A percentile compares a stretch with the other conserved stretches of the same genome.
Conservation (phyloP, 2,797 vertebrate species). For the Lates japonicus region DNA sequence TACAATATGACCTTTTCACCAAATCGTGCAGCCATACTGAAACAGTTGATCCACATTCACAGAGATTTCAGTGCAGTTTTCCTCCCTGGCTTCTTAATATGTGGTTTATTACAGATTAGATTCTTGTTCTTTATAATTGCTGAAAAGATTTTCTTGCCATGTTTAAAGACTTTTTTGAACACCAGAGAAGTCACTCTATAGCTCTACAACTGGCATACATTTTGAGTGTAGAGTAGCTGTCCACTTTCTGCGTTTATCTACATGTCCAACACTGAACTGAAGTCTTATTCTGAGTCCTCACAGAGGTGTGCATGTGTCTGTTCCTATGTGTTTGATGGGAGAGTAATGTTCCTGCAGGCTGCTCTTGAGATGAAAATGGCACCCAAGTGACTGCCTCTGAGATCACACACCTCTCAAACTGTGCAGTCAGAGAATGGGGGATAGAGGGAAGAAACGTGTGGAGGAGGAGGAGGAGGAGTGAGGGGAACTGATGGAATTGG, state of each 20-base stretch:
- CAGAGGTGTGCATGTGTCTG: not conserved
- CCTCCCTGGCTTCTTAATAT: not conserved
- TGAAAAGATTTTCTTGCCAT: no score
- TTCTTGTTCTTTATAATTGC: not conserved
- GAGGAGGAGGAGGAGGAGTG: slow-evolving; percentile 13
- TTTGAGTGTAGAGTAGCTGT: not conserved
- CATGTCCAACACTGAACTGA: not conserved
- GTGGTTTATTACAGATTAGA: not conserved
- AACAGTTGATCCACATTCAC: no score
- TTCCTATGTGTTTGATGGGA: slow-evolving; percentile 1
- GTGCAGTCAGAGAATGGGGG: slow-evolving; percentile 22
- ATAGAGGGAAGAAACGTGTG: not conserved
- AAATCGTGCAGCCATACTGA: no score
- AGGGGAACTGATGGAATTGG: slow-evolving; percentile 53
- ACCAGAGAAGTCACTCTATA: no score
- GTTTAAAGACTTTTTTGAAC: not conserved
- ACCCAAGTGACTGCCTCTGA: slow-evolving; percentile 43
- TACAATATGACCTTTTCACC: no score
- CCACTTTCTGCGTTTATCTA: not conserved
- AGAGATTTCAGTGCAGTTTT: no score
- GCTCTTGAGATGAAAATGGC: slow-evolving; percentile 42
- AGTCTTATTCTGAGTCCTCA: not conserved
- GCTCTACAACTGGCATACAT: no score
- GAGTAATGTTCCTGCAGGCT: slow-evolving; percentile 30
- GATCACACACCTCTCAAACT: slow-evolving; percentile 56